phyloP scores from a whole-genome alignment of 2,113 vertebrate genomes.

The Callaeas wilsoni region DNA sequence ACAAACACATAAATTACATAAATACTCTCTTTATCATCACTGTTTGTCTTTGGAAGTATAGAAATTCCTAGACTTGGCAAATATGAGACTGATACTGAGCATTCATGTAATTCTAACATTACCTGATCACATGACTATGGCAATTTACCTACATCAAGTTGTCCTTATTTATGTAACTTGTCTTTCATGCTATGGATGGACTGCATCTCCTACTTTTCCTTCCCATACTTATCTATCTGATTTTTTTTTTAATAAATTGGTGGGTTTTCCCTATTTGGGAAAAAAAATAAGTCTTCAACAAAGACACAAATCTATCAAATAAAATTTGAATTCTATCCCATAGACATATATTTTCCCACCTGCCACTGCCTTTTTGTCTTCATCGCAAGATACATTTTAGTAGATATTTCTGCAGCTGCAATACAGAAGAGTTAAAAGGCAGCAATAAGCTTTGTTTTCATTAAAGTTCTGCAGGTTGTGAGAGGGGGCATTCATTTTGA shows the following conservation, averaged over 20 bases:
- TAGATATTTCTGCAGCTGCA: neutral
- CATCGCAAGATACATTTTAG: neutral
- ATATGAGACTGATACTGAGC: neutral
- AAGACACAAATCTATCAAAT: neutral
- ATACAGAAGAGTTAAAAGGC: neutral
- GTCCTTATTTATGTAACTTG: neutral
- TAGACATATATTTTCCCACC: neutral
- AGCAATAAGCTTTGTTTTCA: slow-evolving; percentile 7
- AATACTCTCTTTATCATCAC: neutral
- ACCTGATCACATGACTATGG: neutral
- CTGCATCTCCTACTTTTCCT: neutral
- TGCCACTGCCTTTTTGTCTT: neutral
- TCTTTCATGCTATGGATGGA: neutral
- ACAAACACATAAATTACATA: neutral
- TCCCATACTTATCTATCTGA: neutral
- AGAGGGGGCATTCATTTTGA: neutral
- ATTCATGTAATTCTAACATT: neutral
- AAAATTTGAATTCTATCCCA: neutral
- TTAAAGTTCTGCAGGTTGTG: neutral
- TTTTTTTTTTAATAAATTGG: neutral
- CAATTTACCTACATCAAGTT: neutral
- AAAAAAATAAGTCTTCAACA: neutral
- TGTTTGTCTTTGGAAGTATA: neutral
- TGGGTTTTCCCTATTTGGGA: neutral
- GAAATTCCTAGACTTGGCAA: neutral